phyloP scores from a whole-genome alignment of 1,140 invertebrate genomes.

The Zaprionus davidi region DNA sequence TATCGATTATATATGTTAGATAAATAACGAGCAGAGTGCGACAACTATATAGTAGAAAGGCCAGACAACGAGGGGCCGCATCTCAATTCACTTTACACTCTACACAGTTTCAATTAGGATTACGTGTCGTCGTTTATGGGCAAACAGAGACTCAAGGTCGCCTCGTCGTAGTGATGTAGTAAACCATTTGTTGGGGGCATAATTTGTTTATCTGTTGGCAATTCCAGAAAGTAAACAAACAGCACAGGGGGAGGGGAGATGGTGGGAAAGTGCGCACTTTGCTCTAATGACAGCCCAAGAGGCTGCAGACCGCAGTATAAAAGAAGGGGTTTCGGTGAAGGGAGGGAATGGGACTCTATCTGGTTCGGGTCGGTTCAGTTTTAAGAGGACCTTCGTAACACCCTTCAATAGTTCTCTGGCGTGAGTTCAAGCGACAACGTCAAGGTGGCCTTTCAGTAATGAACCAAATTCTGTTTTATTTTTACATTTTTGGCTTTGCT shows the following conservation, averaged over 20 bases:
- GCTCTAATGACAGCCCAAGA: conserved; percentile 14
- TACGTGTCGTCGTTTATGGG: conserved; percentile 11
- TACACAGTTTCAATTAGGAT: conserved; percentile 29
- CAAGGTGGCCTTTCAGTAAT: conserved; percentile 75
- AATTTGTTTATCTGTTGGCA: conserved; percentile 40
- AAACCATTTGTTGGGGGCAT: conserved; percentile 20
- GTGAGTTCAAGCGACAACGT: conserved; percentile 79
- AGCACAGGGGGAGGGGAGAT: neutral
- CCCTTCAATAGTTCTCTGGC: conserved; percentile 77
- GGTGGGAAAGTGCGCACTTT: conserved; percentile 41
- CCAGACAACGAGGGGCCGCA: conserved; percentile 13
- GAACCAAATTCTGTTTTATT: conserved; percentile 77
- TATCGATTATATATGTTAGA: conserved; percentile 29
- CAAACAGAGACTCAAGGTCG: conserved; percentile 13
- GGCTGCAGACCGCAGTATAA: conserved; percentile 12
- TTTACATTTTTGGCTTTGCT: conserved; percentile 60
- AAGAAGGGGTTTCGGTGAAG: neutral
- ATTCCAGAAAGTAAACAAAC: conserved; percentile 34
- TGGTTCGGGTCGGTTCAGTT: neutral
- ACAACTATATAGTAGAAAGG: neutral
- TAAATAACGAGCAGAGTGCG: neutral
- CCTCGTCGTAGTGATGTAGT: conserved; percentile 4
- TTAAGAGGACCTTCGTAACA: conserved; percentile 61
- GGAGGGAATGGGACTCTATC: neutral
- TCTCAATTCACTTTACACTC: neutral